A percentile compares a stretch with the other conserved stretches of the same genome.
phyloP scores from a whole-genome alignment of 2,888 invertebrate genomes.

The Limnephilus auricula region DNA sequence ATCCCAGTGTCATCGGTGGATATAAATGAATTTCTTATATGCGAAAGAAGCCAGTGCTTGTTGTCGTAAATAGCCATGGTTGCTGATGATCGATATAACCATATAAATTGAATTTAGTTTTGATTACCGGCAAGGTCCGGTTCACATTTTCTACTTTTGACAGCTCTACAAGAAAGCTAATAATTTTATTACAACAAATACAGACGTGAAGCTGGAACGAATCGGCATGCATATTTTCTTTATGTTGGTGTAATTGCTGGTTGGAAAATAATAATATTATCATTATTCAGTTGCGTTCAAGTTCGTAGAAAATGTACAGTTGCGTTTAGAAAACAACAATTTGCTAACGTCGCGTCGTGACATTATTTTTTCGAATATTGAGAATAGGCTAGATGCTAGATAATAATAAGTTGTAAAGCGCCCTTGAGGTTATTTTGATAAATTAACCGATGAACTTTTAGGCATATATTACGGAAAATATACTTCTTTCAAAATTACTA shows the following conservation, averaged over 20 bases:
- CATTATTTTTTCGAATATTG: too few relatives aligned
- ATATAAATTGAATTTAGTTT: background rate
- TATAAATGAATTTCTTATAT: conserved; percentile 96
- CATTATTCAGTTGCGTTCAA: too few relatives aligned
- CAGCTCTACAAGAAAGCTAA: conserved; percentile 23
- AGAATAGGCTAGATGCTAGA: too few relatives aligned
- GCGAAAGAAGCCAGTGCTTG: conserved; percentile 93
- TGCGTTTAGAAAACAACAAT: background rate
- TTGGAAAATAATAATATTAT: background rate
- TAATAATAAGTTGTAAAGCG: too few relatives aligned
- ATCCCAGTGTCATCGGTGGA: conserved; percentile 97
- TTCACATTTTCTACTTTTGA: conserved; percentile 51
- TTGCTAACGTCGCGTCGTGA: too few relatives aligned
- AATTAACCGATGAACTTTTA: too few relatives aligned
- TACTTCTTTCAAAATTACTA: too few relatives aligned
- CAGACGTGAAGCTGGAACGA: conserved; percentile 40
- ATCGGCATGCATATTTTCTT: background rate
- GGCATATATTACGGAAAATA: too few relatives aligned
- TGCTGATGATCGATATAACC: conserved; percentile 10
- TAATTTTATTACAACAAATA: conserved; percentile 30
- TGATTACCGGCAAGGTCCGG: conserved; percentile 19
- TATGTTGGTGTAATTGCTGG: background rate
- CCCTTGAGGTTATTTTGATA: too few relatives aligned
- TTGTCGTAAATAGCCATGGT: conserved; percentile 96
- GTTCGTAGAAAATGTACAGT: too few relatives aligned